Evolutionary conservation across 2,888 invertebrate species (phyloP).

Genomic region (Anorthoa munda): DNA sequence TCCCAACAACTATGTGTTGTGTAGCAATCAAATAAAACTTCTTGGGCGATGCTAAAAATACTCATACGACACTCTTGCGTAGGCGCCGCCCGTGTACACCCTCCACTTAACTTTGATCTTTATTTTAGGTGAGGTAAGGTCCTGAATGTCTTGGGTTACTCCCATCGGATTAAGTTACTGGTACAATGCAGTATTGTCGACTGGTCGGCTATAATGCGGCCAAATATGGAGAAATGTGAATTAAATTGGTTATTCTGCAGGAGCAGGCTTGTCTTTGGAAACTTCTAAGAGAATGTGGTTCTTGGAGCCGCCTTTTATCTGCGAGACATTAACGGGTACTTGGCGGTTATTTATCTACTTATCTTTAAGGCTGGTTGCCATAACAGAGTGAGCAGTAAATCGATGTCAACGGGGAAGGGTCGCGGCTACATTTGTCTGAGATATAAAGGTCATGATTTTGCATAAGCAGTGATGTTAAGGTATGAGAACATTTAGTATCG

Average conservation of each 20-base stretch:
- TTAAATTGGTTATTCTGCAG: conserved; percentile 65
- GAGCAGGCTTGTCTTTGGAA: conserved; percentile 52
- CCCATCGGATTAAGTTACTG: conserved; percentile 67
- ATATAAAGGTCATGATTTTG: conserved; percentile 44
- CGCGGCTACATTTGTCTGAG: conserved; percentile 35
- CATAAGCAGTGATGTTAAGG: conserved; percentile 17
- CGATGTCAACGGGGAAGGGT: conserved; percentile 48
- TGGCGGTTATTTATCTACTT: conserved; percentile 56
- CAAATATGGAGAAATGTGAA: conserved; percentile 69
- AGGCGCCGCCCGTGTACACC: conserved; percentile 58
- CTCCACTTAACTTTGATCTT: conserved; percentile 39
- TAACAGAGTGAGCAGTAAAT: conserved; percentile 57
- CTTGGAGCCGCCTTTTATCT: conserved; percentile 63
- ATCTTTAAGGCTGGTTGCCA: conserved; percentile 48
- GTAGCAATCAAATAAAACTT: conserved; percentile 69
- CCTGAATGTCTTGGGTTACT: conserved; percentile 9
- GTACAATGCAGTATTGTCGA: conserved; percentile 64
- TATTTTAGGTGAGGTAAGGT: conserved; percentile 20
- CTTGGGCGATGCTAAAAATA: conserved; percentile 69
- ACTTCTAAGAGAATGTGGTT: conserved; percentile 57
- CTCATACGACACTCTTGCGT: conserved; percentile 66
- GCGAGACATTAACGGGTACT: conserved; percentile 53
- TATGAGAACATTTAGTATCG: neutral
- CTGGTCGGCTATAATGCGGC: conserved; percentile 63
- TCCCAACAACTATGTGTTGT: conserved; percentile 65